A percentile compares a stretch with the other conserved stretches of the same genome.
Conservation (phyloP, 2,797 vertebrate species). For the Poecile montanus region DNA sequence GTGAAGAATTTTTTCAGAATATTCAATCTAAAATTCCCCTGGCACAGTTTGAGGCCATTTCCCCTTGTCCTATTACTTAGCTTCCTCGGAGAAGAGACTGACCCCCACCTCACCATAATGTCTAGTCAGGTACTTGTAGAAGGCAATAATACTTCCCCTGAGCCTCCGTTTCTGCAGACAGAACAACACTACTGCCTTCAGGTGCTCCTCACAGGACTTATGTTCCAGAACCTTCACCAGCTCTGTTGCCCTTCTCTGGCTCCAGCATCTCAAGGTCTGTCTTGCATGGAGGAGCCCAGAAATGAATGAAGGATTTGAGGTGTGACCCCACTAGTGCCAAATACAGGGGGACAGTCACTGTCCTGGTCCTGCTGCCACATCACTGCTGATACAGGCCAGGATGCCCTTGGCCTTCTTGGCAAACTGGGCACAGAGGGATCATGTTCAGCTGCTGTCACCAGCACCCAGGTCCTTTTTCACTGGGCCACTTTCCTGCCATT, state of each 20-base stretch:
- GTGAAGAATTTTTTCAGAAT: background rate
- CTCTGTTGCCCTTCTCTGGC: background rate
- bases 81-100: background rate
- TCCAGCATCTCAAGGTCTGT: background rate
- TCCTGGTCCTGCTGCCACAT: background rate
- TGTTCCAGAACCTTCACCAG: background rate
- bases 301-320: rapidly evolving
- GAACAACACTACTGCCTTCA: background rate
- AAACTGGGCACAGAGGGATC: rapidly evolving
- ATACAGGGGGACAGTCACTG: rapidly evolving
- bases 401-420: rapidly evolving
- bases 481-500: background rate
- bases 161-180: background rate
- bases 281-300: background rate
- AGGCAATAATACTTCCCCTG: background rate
- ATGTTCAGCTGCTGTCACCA: background rate
- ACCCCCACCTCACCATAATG: rapidly evolving
- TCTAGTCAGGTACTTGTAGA: background rate
- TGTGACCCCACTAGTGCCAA: rapidly evolving
- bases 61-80: background rate
- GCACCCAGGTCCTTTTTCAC: background rate
- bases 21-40: background rate
- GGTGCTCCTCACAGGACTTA: background rate
- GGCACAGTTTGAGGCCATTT: background rate
- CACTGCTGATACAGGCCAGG: background rate